Conservation (phyloP, 2,888 invertebrate genomes). For the Lagria hirta region DNA sequence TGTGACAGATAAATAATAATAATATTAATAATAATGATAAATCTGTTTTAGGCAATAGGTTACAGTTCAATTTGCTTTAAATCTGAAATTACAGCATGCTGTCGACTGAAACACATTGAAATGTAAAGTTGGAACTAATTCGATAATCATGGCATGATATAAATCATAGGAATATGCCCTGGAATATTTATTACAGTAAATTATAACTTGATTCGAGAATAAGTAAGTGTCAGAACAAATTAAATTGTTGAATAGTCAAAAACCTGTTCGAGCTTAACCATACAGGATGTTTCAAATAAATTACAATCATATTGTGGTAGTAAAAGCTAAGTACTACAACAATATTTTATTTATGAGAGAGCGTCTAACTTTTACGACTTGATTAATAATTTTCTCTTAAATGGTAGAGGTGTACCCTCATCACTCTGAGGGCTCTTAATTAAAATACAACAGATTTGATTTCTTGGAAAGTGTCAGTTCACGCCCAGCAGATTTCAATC, state of each 20-base stretch:
- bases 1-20: too few relatives aligned
- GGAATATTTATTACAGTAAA: conserved; percentile 22
- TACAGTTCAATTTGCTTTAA: too few relatives aligned
- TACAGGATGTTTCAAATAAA: conserved; percentile 11
- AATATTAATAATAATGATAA: too few relatives aligned
- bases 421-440: conserved; percentile 30
- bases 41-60: too few relatives aligned
- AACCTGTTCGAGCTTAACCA: conserved; percentile 9
- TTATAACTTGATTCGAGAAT: conserved; percentile 25
- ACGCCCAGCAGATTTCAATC: conserved; percentile 31
- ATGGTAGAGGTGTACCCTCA: conserved; percentile 21
- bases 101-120: conserved; percentile 13
- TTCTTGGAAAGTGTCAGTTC: conserved; percentile 24
- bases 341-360: conserved; percentile 8
- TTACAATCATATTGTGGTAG: too few relatives aligned
- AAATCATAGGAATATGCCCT: conserved; percentile 19
- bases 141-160: conserved; percentile 23
- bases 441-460: conserved; percentile 29
- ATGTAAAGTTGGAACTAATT: conserved; percentile 25
- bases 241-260: conserved; percentile 18
- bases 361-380: conserved; percentile 18
- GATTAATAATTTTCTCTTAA: conserved; percentile 17
- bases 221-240: conserved; percentile 26
- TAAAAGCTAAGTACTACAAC: neutral
- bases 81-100: too few relatives aligned